Conservation (phyloP, 2,797 vertebrate genomes). For the Kryptolebias ocellatus region DNA sequence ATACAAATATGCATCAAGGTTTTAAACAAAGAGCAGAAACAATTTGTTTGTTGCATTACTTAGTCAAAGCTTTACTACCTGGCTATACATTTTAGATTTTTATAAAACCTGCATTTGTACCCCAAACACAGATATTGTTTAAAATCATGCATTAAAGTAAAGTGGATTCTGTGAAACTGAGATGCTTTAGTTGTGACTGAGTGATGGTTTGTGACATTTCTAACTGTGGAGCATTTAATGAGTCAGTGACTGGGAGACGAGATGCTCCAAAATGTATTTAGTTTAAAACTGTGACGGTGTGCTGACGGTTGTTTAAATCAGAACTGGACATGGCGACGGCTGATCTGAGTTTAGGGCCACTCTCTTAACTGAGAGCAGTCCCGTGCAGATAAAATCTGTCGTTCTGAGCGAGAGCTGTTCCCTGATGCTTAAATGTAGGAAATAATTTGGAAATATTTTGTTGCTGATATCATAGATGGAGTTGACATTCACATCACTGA, state of each 20-base stretch:
- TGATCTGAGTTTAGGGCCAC: constrained; percentile 14
- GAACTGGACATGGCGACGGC: neutral
- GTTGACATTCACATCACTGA: neutral
- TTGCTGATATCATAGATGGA: constrained; percentile 15
- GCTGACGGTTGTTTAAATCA: constrained; percentile 18
- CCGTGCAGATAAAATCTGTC: neutral
- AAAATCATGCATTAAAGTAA: too few relatives aligned
- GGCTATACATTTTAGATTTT: neutral
- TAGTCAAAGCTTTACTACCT: neutral
- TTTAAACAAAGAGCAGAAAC: neutral
- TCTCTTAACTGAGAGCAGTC: constrained; percentile 5
- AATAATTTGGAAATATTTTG: neutral
- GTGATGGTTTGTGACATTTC: neutral
- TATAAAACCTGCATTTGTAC: too few relatives aligned
- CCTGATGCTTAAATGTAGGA: neutral
- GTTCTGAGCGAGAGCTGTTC: constrained; percentile 25
- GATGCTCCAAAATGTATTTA: constrained; percentile 2
- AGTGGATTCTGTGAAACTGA: too few relatives aligned
- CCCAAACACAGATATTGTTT: too few relatives aligned
- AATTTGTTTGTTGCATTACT: neutral
- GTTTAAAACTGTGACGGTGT: neutral
- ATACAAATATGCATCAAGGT: neutral
- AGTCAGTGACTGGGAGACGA: neutral
- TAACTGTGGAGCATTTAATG: neutral
- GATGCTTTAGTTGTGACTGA: neutral